phyloP scores from a whole-genome alignment of 2,888 invertebrate species.

The Oxycera nigricornis region DNA sequence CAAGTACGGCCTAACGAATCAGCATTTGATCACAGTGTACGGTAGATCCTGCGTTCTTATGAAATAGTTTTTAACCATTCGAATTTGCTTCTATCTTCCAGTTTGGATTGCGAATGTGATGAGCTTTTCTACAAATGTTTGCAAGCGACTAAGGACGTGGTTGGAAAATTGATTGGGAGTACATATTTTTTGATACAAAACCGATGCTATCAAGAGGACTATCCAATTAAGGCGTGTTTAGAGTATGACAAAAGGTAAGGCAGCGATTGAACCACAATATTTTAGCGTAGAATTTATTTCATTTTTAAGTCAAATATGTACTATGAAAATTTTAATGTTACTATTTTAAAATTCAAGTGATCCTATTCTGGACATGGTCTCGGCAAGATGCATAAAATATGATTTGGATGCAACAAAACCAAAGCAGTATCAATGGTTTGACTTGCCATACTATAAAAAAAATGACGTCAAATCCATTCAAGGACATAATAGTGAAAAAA shows the following conservation, averaged over 20 bases:
- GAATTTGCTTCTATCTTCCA: background rate
- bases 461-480: no score
- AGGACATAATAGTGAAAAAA: no score
- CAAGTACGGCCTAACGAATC: constrained; percentile 49
- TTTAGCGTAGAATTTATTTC: no score
- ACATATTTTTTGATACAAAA: constrained; percentile 48
- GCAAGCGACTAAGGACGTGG: constrained; percentile 39
- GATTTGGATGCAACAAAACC: constrained; percentile 44
- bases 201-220: constrained; percentile 47
- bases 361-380: constrained; percentile 42
- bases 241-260: constrained; percentile 42
- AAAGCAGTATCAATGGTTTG: constrained; percentile 50
- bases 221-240: constrained; percentile 47
- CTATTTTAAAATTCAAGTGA: no score
- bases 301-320: no score
- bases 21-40: constrained; percentile 48
- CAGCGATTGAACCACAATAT: no score
- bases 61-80: background rate
- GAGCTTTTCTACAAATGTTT: constrained; percentile 48
- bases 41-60: no score
- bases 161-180: constrained; percentile 46
- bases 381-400: constrained; percentile 48
- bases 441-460: constrained; percentile 49
- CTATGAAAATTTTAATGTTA: no score
- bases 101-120: constrained; percentile 50